Percentiles rank a stretch among this genome's conserved stretches.
These are phyloP conservation scores for Abscondita cerata DNA, from an alignment of 2,888 invertebrate genomes.

Conservation along the genomic window DNA sequence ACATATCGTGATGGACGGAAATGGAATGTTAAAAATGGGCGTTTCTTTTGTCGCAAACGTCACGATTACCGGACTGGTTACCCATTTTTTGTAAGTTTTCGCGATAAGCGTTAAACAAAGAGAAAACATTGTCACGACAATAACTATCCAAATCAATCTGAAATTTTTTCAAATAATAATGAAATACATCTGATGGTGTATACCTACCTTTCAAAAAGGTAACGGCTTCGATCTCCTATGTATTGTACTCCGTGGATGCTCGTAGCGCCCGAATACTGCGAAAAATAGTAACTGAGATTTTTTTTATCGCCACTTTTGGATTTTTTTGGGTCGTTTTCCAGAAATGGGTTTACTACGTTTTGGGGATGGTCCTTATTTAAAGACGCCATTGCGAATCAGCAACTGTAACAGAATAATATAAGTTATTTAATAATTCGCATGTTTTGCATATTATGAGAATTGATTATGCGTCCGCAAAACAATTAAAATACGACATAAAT, in stretches of 20 bases:
- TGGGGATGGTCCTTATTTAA: too few relatives aligned
- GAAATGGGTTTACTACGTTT: too few relatives aligned
- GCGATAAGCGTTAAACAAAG: constrained; percentile 68
- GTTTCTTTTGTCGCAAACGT: constrained; percentile 78
- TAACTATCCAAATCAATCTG: constrained; percentile 9
- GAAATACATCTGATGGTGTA: not conserved
- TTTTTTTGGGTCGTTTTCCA: too few relatives aligned
- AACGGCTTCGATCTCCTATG: constrained; percentile 39
- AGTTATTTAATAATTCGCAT: too few relatives aligned
- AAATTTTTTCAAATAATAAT: not conserved
- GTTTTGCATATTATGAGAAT: too few relatives aligned
- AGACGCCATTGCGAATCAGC: too few relatives aligned
- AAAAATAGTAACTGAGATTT: constrained; percentile 45
- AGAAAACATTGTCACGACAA: constrained; percentile 47
- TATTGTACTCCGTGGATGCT: constrained; percentile 43
- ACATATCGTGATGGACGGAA: constrained; percentile 58
- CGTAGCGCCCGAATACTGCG: constrained; percentile 25
- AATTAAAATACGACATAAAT: too few relatives aligned
- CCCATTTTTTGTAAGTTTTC: constrained; percentile 76
- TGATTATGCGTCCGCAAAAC: too few relatives aligned
- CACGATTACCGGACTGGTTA: constrained; percentile 75
- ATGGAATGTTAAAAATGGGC: constrained; percentile 68
- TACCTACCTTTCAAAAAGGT: constrained; percentile 29
- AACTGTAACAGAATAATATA: too few relatives aligned
- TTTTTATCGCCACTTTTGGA: constrained; percentile 18